These are phyloP conservation scores for Pammene aurita DNA, from an alignment of 2,888 invertebrate genomes.

Conservation along the genomic window DNA sequence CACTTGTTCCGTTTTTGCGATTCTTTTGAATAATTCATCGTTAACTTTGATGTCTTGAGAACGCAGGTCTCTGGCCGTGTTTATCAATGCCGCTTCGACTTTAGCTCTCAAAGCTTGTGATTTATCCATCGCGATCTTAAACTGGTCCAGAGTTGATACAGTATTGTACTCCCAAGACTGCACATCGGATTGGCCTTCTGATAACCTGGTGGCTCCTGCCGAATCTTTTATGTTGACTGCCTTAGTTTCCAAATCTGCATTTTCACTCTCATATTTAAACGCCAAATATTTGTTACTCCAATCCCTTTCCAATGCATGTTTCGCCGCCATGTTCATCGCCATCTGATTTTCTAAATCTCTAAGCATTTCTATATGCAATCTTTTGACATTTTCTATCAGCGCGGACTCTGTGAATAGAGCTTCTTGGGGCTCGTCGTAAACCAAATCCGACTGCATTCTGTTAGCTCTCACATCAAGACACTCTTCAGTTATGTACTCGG, in stretches of 20 bases:
- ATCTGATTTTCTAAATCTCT: slow-evolving; percentile 88
- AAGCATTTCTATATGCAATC: slow-evolving; percentile 84
- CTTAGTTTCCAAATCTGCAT: slow-evolving; percentile 87
- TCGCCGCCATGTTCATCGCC: slow-evolving; percentile 88
- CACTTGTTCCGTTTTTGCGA: slow-evolving; percentile 90
- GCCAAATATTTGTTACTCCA: slow-evolving; percentile 95
- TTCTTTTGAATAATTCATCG: slow-evolving; percentile 86
- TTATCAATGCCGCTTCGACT: slow-evolving; percentile 88
- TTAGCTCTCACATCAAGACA: slow-evolving; percentile 86
- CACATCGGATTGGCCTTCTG: slow-evolving; percentile 92
- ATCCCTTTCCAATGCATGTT: slow-evolving; percentile 91
- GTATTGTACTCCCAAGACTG: slow-evolving; percentile 93
- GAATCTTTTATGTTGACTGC: slow-evolving; percentile 89
- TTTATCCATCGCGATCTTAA: slow-evolving; percentile 88
- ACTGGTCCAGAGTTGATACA: slow-evolving; percentile 87
- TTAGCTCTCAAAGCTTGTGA: slow-evolving; percentile 88
- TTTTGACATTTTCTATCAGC: slow-evolving; percentile 87
- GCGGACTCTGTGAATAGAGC: slow-evolving; percentile 88
- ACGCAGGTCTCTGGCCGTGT: slow-evolving; percentile 90
- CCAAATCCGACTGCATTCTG: slow-evolving; percentile 88
- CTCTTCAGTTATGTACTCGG: slow-evolving; percentile 83
- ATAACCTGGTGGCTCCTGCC: slow-evolving; percentile 90
- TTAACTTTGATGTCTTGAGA: slow-evolving; percentile 92
- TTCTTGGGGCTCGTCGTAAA: slow-evolving; percentile 89
- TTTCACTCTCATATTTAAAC: slow-evolving; percentile 88